A percentile compares a stretch with the other conserved stretches of the same genome.
phyloP scores from a whole-genome alignment of 2,113 vertebrate species.

The Pionites leucogaster region DNA sequence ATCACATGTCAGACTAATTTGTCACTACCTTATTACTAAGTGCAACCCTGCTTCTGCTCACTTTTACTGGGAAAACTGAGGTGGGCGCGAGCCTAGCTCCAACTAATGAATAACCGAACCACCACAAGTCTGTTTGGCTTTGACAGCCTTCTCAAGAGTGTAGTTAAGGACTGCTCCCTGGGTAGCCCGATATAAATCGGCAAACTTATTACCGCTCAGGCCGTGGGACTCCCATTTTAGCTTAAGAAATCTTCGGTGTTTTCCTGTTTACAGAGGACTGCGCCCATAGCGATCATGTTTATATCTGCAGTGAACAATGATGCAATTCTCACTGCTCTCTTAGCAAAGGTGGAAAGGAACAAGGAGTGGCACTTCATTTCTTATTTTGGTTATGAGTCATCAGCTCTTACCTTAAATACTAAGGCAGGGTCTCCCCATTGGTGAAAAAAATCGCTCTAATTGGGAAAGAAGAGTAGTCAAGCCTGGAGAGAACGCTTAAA shows the following conservation, averaged over 20 bases:
- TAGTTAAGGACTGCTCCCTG: neutral
- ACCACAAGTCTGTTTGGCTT: neutral
- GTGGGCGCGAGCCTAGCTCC: neutral
- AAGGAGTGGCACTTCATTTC: conserved; percentile 1
- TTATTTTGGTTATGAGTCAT: conserved; percentile 18
- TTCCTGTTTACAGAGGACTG: neutral
- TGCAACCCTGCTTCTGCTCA: neutral
- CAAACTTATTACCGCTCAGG: neutral
- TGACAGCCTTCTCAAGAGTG: neutral
- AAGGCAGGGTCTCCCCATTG: neutral
- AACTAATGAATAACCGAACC: neutral
- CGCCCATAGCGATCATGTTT: fast-evolving
- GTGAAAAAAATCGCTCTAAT: neutral
- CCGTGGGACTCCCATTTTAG: neutral
- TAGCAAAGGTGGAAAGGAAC: neutral
- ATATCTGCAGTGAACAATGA: neutral
- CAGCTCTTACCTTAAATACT: neutral
- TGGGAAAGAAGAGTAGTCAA: neutral
- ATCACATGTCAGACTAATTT: neutral
- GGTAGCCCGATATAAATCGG: fast-evolving
- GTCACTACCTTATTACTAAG: neutral
- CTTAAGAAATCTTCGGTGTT: neutral
- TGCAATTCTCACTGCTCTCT: neutral
- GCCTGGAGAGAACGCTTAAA: neutral
- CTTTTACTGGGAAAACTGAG: neutral